A percentile compares a stretch with the other conserved stretches of the same genome.
Conservation (phyloP, 2,113 vertebrate genomes). For the Emydocephalus ijimae region DNA sequence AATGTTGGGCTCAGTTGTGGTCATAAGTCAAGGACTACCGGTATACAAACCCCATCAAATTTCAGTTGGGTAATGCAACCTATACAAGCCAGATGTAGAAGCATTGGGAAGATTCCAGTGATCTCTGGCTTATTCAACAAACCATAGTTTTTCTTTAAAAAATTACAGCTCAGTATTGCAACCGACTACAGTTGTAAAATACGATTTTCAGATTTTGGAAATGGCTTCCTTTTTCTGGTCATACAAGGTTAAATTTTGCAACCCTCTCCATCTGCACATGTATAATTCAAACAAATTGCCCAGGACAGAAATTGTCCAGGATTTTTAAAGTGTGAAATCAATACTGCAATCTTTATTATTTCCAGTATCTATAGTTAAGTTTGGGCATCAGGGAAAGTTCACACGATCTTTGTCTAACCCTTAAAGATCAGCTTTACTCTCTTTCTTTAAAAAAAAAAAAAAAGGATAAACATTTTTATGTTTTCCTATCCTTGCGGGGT, state of each 20-base stretch:
- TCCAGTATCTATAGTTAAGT: neutral
- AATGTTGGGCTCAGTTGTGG: neutral
- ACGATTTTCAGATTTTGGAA: neutral
- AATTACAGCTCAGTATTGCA: neutral
- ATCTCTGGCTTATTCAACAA: neutral
- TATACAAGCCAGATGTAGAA: too few species aligned
- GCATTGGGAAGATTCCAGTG: neutral
- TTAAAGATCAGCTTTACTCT: fast-evolving
- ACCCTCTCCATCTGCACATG: neutral
- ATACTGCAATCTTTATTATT: neutral
- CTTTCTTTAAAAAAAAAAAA: conserved; percentile 42
- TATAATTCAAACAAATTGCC: neutral
- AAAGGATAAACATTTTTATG: conserved; percentile 17
- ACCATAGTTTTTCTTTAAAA: neutral
- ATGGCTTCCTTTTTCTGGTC: neutral
- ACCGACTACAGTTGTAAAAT: neutral
- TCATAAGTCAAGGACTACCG: neutral
- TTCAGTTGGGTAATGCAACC: neutral
- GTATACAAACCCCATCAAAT: neutral
- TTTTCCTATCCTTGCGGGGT: conserved; percentile 33
- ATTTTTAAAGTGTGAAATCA: neutral
- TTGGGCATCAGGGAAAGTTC: neutral
- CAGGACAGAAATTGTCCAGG: too few species aligned
- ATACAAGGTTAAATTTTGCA: neutral
- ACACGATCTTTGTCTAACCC: neutral